Percentiles rank a stretch among this genome's conserved stretches.
These are phyloP conservation scores for Puma concolor DNA, from an alignment of 2,113 vertebrate species.

Conservation along the genomic window DNA sequence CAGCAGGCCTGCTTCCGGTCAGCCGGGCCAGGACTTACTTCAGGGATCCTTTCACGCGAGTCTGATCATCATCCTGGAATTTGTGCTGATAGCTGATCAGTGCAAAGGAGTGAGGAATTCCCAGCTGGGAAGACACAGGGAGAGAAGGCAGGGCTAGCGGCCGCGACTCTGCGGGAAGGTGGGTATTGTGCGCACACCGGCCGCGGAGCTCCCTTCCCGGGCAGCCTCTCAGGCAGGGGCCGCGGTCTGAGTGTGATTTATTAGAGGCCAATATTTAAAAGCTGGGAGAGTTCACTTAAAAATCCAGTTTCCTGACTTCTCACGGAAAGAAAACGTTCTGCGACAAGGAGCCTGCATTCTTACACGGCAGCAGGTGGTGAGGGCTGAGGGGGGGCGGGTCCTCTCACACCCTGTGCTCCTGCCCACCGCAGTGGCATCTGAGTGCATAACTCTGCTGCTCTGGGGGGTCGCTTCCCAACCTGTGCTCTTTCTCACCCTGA, in stretches of 20 bases:
- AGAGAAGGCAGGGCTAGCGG: accelerated
- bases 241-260: accelerated
- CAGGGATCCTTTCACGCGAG: conserved; percentile 95
- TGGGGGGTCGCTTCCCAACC: not conserved
- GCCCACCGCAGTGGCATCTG: accelerated
- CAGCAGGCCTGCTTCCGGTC: accelerated
- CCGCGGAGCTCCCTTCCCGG: accelerated
- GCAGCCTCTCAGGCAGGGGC: not conserved
- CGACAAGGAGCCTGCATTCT: accelerated
- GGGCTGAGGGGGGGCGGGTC: not conserved
- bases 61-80: conserved; percentile 98
- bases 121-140: conserved; percentile 88
- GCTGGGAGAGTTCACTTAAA: not conserved
- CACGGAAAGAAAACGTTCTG: not conserved
- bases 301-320: not conserved
- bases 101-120: conserved; percentile 96
- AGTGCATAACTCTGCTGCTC: not conserved
- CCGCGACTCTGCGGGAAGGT: accelerated
- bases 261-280: not conserved
- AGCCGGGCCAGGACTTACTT: conserved; percentile 88
- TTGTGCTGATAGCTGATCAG: conserved; percentile 99
- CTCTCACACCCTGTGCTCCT: not conserved
- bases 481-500: accelerated
- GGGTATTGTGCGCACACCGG: accelerated
- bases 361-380: not conserved